Conservation (phyloP, 2,888 invertebrate genomes). For the Stenodera caucasica region DNA sequence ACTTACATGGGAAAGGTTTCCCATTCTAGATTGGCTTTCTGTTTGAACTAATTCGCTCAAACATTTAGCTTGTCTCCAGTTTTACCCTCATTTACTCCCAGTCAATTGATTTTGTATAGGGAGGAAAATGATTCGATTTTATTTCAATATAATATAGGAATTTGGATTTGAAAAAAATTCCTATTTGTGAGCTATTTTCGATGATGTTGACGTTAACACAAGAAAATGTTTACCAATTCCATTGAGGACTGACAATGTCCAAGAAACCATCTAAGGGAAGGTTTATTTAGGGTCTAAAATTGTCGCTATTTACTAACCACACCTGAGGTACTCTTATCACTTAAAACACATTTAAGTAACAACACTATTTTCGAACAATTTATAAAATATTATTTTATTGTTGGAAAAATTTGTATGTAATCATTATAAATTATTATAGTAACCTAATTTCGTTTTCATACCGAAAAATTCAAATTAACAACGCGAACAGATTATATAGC, state of each 20-base stretch:
- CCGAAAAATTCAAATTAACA: not conserved
- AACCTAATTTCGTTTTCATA: not conserved
- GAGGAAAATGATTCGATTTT: too few species aligned
- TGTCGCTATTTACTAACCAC: conserved; percentile 32
- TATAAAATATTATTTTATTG: too few species aligned
- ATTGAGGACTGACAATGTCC: not conserved
- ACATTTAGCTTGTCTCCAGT: not conserved
- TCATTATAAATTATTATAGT: too few species aligned
- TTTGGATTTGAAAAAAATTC: too few species aligned
- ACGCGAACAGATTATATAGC: not conserved
- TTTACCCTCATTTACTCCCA: not conserved
- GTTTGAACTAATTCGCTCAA: not conserved
- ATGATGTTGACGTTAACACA: not conserved
- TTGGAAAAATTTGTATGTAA: too few species aligned
- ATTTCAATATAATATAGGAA: too few species aligned
- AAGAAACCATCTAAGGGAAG: conserved; percentile 12
- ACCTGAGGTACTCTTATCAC: conserved; percentile 30
- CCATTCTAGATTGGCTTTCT: not conserved
- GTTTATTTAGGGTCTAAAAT: conserved; percentile 32
- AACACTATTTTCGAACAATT: too few species aligned
- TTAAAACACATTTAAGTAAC: conserved; percentile 18
- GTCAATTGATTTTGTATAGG: not conserved
- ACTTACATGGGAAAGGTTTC: not conserved
- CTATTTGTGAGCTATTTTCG: too few species aligned
- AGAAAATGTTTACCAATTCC: not conserved